Percentiles rank a stretch among this genome's conserved stretches.
Evolutionary conservation across 1,140 invertebrate species (phyloP).

Genomic region (Aleiodes sp.): DNA sequence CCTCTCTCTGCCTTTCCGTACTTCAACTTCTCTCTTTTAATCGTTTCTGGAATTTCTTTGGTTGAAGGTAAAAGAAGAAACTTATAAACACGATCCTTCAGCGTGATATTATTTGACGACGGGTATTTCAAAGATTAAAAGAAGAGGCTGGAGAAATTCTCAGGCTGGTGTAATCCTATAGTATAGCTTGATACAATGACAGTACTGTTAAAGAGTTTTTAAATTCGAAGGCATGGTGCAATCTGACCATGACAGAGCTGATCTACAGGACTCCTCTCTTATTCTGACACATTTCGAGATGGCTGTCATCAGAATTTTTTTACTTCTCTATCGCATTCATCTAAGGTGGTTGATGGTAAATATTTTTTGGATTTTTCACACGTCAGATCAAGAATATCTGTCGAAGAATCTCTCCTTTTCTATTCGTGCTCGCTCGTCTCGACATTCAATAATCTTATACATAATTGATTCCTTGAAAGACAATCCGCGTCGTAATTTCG

Average conservation of each 20-base stretch:
- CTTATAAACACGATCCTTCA: not conserved
- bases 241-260: slow-evolving; percentile 6
- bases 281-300: not conserved
- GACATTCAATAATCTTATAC: not conserved
- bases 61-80: not conserved
- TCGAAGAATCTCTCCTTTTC: too few relatives aligned
- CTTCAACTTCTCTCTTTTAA: not conserved
- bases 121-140: not conserved
- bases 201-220: slow-evolving; percentile 11
- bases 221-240: not conserved
- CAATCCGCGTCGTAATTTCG: not conserved
- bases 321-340: not conserved
- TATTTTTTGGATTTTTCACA: not conserved
- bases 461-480: slow-evolving; percentile 1
- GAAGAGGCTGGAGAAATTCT: not conserved
- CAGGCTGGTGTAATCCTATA: not conserved
- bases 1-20: not conserved
- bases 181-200: not conserved
- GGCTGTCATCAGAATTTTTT: not conserved
- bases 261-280: not conserved
- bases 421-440: not conserved
- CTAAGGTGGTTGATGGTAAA: not conserved
- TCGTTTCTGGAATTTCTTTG: not conserved
- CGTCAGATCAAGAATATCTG: not conserved
- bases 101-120: not conserved